phyloP scores from a whole-genome alignment of 2,797 vertebrate genomes.

The Propithecus deckenii region DNA sequence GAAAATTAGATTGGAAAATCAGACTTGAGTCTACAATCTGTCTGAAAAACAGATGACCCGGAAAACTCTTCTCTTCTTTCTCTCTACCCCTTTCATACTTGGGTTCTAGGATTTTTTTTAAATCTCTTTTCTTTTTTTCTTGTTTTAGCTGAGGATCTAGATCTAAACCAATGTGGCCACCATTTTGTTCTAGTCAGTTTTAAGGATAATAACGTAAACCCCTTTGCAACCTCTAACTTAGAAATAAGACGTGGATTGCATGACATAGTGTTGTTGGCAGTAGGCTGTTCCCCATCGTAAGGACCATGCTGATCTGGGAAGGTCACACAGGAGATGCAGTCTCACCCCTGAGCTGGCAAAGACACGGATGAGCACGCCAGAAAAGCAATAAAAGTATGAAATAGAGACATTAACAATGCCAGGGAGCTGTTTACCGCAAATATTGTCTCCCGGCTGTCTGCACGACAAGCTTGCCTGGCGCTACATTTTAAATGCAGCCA shows the following conservation, averaged over 20 bases:
- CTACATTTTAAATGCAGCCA: conserved; percentile 42
- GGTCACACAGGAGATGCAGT: background rate
- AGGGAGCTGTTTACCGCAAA: conserved; percentile 62
- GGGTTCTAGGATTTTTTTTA: background rate
- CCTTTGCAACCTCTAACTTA: background rate
- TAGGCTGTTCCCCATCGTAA: background rate
- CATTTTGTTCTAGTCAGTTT: background rate
- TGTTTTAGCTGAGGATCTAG: background rate
- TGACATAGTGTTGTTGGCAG: background rate
- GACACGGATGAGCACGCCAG: conserved; percentile 45
- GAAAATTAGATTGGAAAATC: background rate
- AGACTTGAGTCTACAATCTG: background rate
- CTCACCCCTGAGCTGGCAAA: background rate
- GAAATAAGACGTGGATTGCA: background rate
- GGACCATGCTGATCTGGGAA: background rate
- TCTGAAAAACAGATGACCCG: background rate
- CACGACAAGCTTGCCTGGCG: background rate
- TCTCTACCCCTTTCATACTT: background rate
- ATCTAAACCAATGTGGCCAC: background rate
- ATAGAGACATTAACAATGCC: conserved; percentile 49
- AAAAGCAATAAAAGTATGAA: conserved; percentile 53
- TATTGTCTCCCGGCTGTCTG: background rate
- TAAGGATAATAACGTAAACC: background rate
- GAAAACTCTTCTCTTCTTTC: background rate
- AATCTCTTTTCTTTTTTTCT: background rate